Percentiles rank a stretch among this genome's conserved stretches.
These are phyloP conservation scores for Oryctes rhinoceros DNA, from an alignment of 1,140 invertebrate species.

Conservation along the genomic window DNA sequence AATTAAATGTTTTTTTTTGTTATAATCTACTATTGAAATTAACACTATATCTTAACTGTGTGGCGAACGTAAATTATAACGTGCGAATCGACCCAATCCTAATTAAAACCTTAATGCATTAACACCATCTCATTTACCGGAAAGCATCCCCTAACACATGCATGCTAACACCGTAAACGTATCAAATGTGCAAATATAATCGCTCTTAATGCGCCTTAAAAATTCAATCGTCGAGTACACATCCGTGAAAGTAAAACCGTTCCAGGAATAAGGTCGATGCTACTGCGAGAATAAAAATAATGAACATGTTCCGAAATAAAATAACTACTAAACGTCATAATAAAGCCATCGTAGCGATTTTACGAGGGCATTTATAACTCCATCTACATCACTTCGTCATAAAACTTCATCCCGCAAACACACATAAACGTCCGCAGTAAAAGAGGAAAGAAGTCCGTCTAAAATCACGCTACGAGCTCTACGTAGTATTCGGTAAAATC, in stretches of 20 bases:
- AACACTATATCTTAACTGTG: no score
- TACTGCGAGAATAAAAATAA: constrained; percentile 35
- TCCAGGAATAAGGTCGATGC: constrained; percentile 16
- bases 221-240: background rate
- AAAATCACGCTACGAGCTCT: constrained; percentile 19
- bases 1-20: no score
- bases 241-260: constrained; percentile 5
- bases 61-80: no score
- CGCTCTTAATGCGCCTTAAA: background rate
- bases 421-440: background rate
- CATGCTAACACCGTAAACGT: background rate
- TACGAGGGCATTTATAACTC: constrained; percentile 38
- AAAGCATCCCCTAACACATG: background rate
- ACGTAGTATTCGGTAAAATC: background rate
- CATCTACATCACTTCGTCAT: constrained; percentile 18
- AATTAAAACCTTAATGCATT: no score
- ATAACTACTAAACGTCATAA: constrained; percentile 34
- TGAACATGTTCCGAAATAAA: constrained; percentile 39
- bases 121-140: no score
- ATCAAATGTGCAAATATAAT: background rate
- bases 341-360: constrained; percentile 33
- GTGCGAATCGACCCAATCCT: no score
- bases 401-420: constrained; percentile 23
- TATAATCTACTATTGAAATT: no score
- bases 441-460: background rate